Evolutionary conservation across 1,140 invertebrate genomes (phyloP), one percentile per base, ranked within the genome.

Genomic region (Scaptomyza hsui): DNA sequence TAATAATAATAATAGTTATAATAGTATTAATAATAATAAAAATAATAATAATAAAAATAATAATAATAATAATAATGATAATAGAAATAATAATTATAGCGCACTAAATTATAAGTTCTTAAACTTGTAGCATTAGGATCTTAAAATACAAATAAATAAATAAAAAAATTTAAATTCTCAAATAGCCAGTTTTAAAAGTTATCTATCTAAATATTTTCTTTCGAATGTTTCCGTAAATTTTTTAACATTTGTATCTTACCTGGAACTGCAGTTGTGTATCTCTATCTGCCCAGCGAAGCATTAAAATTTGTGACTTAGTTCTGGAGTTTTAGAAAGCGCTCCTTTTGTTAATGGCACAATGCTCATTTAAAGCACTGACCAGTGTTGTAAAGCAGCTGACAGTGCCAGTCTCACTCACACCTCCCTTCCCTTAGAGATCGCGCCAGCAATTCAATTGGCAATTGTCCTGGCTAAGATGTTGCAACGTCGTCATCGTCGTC

Each of bases 391-490:
- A 12, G 37, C 39, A 55, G 19, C 37, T 42, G 52, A 10, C 52
- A 41, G 37, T 69, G 60, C 60, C 53, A 5, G 2, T 15, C 9
- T 26, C 19, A 10, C 6, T 44, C 3, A 29, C 32, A 2, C 4
- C 6, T 6, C 18, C 12, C 19, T 19, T 24, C 6, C 10, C 41
- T 26, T 55, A 48, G n/a, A 47, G 48, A 69, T 69, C 57, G 56
- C 59, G 65, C 32, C 29, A 32, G 15, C 32, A 52, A 69, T 62
- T 69, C 41, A 62, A 63, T 68, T 61, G 57, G 13, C 65, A 68
- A 62, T 70, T 70, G 59, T 26, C 29, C 24, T 10, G 26, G 42
- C 32, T 57, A 29, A 53, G 41, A 42, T 39, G 47, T 51, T 51
- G 26, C 65, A 63, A 62, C 47, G 32, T 35, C 12, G 32, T 12